Evolutionary conservation across 2,797 vertebrate species (phyloP).

Genomic region (Melanotaenia pygmaea): DNA sequence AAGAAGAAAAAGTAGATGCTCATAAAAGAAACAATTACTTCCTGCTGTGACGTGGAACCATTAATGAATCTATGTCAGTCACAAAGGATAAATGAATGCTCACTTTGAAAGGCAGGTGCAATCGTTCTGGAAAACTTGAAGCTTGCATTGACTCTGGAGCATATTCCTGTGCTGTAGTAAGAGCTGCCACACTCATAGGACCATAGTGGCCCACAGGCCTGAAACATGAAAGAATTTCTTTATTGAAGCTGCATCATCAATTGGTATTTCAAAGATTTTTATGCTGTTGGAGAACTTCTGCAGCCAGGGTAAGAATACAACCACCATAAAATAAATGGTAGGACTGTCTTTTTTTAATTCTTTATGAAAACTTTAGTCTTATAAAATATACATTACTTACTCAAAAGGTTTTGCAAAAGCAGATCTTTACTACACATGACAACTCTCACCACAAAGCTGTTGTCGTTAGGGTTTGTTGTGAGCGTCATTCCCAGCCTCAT

Average conservation of each 20-base stretch:
- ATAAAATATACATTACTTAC: constrained; percentile 29
- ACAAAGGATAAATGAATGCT: constrained; percentile 46
- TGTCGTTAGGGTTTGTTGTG: constrained; percentile 92
- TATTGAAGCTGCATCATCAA: constrained; percentile 21
- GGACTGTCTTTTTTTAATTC: constrained; percentile 28
- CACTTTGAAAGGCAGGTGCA: constrained; percentile 96
- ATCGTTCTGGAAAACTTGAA: constrained; percentile 97
- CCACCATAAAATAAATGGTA: constrained; percentile 45
- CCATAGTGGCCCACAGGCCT: constrained; percentile 98
- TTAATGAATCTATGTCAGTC: constrained; percentile 16
- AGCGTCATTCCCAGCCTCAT: constrained; percentile 98
- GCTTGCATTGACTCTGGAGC: constrained; percentile 93
- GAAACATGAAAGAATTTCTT: constrained; percentile 51
- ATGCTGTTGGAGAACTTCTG: neutral
- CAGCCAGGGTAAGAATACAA: constrained; percentile 11
- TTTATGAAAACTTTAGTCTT: constrained; percentile 24
- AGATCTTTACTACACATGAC: neutral
- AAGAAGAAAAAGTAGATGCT: constrained; percentile 29
- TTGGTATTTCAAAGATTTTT: constrained; percentile 27
- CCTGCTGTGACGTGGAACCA: neutral
- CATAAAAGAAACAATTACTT: constrained; percentile 20
- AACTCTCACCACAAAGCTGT: constrained; percentile 94
- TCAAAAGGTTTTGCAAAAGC: constrained; percentile 9
- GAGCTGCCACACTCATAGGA: constrained; percentile 99
- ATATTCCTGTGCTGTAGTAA: constrained; percentile 98